Evolutionary conservation across 2,888 invertebrate genomes (phyloP).

Genomic region (Biston betularia): DNA sequence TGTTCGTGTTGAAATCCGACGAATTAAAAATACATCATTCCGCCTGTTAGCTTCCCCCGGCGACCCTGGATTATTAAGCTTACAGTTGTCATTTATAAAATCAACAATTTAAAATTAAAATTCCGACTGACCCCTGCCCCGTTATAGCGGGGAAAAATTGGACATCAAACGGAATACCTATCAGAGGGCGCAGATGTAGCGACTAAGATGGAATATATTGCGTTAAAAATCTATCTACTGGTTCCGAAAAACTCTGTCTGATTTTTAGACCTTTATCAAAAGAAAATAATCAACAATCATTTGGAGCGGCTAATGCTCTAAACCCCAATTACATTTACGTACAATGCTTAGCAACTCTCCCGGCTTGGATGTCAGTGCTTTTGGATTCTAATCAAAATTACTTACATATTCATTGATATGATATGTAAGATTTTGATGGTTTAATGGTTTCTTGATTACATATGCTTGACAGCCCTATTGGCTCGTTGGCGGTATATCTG

Average conservation of each 20-base stretch:
- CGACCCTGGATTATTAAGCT: constrained; percentile 18
- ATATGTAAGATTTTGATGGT: background rate
- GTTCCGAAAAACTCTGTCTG: constrained; percentile 12
- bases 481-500: no score
- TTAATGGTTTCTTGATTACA: constrained; percentile 6
- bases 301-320: constrained; percentile 10
- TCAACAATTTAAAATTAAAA: constrained; percentile 37
- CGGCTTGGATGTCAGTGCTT: constrained; percentile 13
- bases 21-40: constrained; percentile 32
- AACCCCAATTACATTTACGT: constrained; percentile 25
- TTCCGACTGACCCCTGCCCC: constrained; percentile 27
- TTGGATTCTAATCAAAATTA: constrained; percentile 12
- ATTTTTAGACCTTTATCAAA: constrained; percentile 14
- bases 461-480: background rate
- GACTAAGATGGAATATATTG: constrained; percentile 35
- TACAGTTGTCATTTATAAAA: constrained; percentile 32
- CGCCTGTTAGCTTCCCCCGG: constrained; percentile 16
- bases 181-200: constrained; percentile 1
- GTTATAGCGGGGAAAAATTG: constrained; percentile 29
- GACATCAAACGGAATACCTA: constrained; percentile 36
- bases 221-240: constrained; percentile 24
- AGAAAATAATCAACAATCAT: constrained; percentile 14
- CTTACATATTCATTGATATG: background rate
- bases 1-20: constrained; percentile 13
- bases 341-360: constrained; percentile 14